phyloP scores from a whole-genome alignment of 2,797 vertebrate genomes.

The Orestias chungarensis region DNA sequence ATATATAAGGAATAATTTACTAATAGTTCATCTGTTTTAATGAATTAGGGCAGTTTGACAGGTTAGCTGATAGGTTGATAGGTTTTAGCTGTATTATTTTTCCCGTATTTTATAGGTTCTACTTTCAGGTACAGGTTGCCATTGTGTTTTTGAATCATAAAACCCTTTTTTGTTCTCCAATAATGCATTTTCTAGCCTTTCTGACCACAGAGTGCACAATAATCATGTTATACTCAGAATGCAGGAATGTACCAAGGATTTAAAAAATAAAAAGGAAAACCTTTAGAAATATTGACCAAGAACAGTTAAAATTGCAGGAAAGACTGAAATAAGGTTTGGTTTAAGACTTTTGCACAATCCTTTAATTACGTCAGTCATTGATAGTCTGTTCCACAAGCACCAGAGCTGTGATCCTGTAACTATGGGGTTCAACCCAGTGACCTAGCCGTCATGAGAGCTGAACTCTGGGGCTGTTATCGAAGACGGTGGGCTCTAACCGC shows the following conservation, averaged over 20 bases:
- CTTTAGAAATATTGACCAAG: background rate
- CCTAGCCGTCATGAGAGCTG: conserved; percentile 15
- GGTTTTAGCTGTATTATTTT: background rate
- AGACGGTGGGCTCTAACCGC: conserved; percentile 15
- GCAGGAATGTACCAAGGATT: no score
- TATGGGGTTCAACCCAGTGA: conserved; percentile 24
- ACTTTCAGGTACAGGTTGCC: background rate
- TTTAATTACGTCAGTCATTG: background rate
- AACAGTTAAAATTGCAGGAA: background rate
- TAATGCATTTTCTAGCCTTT: background rate
- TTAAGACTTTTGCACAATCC: background rate
- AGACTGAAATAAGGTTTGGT: background rate
- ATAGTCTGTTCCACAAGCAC: background rate
- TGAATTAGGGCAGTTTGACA: no score
- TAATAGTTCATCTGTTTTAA: no score
- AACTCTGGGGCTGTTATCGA: conserved; percentile 22
- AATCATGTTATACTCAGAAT: background rate
- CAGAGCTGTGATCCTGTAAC: conserved; percentile 31
- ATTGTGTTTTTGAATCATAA: background rate
- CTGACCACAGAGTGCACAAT: background rate
- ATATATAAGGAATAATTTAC: background rate
- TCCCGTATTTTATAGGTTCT: background rate
- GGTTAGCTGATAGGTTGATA: no score
- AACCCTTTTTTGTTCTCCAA: background rate
- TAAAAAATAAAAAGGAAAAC: no score